These are phyloP conservation scores for Temnothorax rugatulus DNA, from an alignment of 2,888 invertebrate species.

Conservation along the genomic window DNA sequence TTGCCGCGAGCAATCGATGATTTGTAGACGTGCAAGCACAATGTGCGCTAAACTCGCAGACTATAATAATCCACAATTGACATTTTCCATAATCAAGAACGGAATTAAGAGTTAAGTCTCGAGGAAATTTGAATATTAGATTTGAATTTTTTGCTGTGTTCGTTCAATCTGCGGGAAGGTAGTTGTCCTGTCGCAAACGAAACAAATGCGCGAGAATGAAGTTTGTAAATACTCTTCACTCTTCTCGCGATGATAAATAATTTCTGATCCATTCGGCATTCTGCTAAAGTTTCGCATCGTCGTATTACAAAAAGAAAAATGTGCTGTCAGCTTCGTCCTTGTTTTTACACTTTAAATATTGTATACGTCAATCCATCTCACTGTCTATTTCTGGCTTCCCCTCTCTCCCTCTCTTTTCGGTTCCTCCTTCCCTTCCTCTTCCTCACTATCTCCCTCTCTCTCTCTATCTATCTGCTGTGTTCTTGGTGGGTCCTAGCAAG, in stretches of 20 bases:
- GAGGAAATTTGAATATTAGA: not conserved
- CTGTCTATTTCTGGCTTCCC: conserved; percentile 37
- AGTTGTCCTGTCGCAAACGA: not conserved
- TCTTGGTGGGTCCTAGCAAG: conserved; percentile 76
- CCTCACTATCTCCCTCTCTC: conserved; percentile 18
- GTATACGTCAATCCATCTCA: conserved; percentile 43
- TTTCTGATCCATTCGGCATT: not conserved
- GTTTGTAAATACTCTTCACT: not conserved
- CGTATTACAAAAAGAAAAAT: not conserved
- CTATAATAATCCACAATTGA: not conserved
- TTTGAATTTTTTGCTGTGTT: not conserved
- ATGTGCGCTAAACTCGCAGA: not conserved
- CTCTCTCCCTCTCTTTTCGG: not conserved
- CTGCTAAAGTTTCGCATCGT: not conserved
- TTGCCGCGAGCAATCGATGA: conserved; percentile 42
- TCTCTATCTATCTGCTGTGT: conserved; percentile 64
- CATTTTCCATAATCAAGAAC: not conserved
- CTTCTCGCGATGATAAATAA: not conserved
- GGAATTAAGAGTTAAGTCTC: no score
- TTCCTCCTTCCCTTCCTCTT: conserved; percentile 17
- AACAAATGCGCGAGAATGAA: not conserved
- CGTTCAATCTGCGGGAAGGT: not conserved
- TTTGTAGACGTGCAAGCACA: conserved; percentile 4
- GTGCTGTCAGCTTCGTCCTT: not conserved
- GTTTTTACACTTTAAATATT: conserved; percentile 24